phyloP scores from a whole-genome alignment of 1,140 invertebrate genomes.

The Halesus radiatus region DNA sequence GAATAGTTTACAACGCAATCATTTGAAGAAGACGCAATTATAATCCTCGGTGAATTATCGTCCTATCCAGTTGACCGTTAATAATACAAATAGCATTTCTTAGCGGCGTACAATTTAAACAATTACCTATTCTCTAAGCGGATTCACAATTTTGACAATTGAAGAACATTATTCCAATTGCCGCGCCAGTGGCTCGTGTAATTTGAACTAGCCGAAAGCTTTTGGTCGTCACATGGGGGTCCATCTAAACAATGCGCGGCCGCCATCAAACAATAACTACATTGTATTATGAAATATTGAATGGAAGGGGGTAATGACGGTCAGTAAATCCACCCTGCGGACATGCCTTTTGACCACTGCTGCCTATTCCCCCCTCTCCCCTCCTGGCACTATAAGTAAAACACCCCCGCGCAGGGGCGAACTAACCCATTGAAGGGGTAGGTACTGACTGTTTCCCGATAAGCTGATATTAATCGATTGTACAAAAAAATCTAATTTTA shows the following conservation, averaged over 20 bases:
- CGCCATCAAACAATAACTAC: constrained; percentile 57
- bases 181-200: constrained; percentile 50
- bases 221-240: constrained; percentile 34
- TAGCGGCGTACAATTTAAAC: too few species aligned
- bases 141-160: too few species aligned
- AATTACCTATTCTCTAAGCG: constrained; percentile 35
- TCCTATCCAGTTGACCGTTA: too few species aligned
- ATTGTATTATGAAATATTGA: constrained; percentile 58
- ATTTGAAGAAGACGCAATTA: too few species aligned
- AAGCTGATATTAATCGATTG: too few species aligned
- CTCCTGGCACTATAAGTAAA: constrained; percentile 22
- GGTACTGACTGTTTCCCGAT: too few species aligned
- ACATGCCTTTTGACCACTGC: constrained; percentile 50
- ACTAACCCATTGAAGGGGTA: too few species aligned
- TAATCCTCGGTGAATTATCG: too few species aligned
- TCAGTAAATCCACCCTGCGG: constrained; percentile 55
- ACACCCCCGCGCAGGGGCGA: constrained; percentile 4
- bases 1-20: too few species aligned
- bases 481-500: too few species aligned
- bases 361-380: neutral
- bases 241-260: constrained; percentile 50
- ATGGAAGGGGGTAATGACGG: constrained; percentile 53
- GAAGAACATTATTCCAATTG: constrained; percentile 47
- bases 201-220: constrained; percentile 45
- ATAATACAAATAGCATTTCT: too few species aligned